Conservation (phyloP, 2,797 vertebrate genomes). For the Epinephelus coioides region DNA sequence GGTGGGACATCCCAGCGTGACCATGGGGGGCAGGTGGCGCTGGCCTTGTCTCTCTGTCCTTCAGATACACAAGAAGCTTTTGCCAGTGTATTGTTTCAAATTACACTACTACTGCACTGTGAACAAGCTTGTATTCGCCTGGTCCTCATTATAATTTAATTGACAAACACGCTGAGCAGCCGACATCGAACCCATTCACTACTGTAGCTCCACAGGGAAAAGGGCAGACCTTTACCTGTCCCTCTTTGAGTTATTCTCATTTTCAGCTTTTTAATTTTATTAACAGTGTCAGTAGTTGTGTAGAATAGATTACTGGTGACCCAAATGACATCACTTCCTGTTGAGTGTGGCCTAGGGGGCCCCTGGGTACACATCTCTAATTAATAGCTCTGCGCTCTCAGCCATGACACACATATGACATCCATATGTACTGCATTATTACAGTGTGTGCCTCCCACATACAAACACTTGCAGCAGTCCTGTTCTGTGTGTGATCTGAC, state of each 20-base stretch:
- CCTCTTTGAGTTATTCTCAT: conserved; percentile 4
- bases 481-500: background rate
- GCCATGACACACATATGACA: conserved; percentile 61
- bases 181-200: background rate
- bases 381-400: conserved; percentile 60
- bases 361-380: conserved; percentile 66
- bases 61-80: conserved; percentile 16
- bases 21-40: conserved; percentile 60
- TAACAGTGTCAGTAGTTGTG: conserved; percentile 11
- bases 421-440: conserved; percentile 55
- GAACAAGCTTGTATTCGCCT: conserved; percentile 15
- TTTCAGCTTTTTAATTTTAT: conserved; percentile 27
- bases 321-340: conserved; percentile 71
- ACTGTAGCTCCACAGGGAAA: background rate
- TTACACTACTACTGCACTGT: background rate
- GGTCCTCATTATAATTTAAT: conserved; percentile 32
- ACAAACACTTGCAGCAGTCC: background rate
- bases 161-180: conserved; percentile 9
- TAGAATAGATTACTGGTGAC: conserved; percentile 61
- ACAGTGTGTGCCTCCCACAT: conserved; percentile 8
- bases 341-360: conserved; percentile 45
- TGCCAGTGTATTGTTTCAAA: background rate
- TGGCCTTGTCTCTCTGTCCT: conserved; percentile 29
- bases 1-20: conserved; percentile 62
- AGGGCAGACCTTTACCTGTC: background rate